A percentile compares a stretch with the other conserved stretches of the same genome.
Conservation (phyloP, 1,140 invertebrate genomes). For the Leptinotarsa defecta region DNA sequence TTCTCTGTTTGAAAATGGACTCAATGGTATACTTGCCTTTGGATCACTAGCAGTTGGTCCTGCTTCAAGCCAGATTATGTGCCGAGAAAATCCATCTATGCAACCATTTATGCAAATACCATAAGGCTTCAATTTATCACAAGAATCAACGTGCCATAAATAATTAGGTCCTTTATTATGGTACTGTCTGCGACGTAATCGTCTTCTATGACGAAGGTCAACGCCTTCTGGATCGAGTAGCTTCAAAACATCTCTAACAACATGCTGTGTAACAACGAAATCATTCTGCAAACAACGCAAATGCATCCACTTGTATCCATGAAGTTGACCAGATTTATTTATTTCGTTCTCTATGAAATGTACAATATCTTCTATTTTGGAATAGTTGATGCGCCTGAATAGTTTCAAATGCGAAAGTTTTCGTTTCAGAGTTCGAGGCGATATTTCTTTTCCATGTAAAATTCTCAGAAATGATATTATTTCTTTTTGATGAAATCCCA, state of each 20-base stretch:
- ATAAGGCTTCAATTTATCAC: conserved; percentile 29
- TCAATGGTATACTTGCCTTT: too few relatives aligned
- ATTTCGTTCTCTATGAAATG: neutral
- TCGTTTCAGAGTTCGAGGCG: neutral
- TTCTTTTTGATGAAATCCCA: conserved; percentile 5
- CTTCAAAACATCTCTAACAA: neutral
- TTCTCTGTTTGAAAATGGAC: too few relatives aligned
- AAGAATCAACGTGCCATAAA: conserved; percentile 24
- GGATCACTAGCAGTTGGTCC: too few relatives aligned
- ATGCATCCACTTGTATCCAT: conserved; percentile 10
- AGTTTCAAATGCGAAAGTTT: neutral
- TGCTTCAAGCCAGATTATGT: too few relatives aligned
- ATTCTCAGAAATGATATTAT: neutral
- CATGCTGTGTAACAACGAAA: neutral
- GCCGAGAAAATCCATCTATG: too few relatives aligned
- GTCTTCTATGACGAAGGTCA: neutral
- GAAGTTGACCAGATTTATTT: conserved; percentile 12
- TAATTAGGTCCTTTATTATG: conserved; percentile 20
- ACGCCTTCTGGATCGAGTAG: neutral
- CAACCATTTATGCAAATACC: conserved; percentile 1
- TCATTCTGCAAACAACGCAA: conserved; percentile 6
- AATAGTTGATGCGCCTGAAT: neutral
- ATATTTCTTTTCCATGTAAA: neutral
- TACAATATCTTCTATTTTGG: conserved; percentile 14
- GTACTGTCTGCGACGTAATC: conserved; percentile 9